Percentiles rank a stretch among this genome's conserved stretches.
Evolutionary conservation across 2,888 invertebrate species (phyloP).

Genomic region (Dascillus cervinus): DNA sequence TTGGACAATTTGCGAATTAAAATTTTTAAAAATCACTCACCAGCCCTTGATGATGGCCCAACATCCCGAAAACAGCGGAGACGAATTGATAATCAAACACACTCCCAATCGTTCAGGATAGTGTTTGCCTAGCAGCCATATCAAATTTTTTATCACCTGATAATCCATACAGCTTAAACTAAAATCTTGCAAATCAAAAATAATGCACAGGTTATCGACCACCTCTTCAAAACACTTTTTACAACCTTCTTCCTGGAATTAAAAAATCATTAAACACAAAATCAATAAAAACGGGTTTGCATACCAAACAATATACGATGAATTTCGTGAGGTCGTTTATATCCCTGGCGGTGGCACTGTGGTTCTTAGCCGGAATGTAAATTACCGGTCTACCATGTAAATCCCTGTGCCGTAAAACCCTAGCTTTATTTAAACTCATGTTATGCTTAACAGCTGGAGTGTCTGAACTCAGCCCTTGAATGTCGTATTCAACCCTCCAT

Average conservation of each 20-base stretch:
- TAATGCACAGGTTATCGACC: slow-evolving; percentile 69
- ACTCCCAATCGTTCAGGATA: slow-evolving; percentile 73
- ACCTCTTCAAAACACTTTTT: slow-evolving; percentile 73
- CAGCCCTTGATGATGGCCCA: slow-evolving; percentile 48
- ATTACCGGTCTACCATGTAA: slow-evolving; percentile 66
- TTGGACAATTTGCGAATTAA: background rate
- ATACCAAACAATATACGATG: slow-evolving; percentile 67
- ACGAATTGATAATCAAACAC: slow-evolving; percentile 68
- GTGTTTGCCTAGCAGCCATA: slow-evolving; percentile 68
- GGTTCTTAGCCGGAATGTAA: slow-evolving; percentile 72
- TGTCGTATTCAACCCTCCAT: slow-evolving; percentile 69
- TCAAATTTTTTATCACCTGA: slow-evolving; percentile 69
- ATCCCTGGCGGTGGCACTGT: slow-evolving; percentile 61
- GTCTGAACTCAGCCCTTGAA: slow-evolving; percentile 50
- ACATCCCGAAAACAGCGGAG: slow-evolving; percentile 66
- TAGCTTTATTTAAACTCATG: slow-evolving; percentile 53
- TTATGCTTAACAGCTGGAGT: slow-evolving; percentile 50
- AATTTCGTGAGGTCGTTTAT: slow-evolving; percentile 72
- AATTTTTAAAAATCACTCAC: background rate
- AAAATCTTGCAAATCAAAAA: slow-evolving; percentile 69
- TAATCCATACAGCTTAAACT: slow-evolving; percentile 74
- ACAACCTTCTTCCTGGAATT: slow-evolving; percentile 61
- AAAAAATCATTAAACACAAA: slow-evolving; percentile 1
- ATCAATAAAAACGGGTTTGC: slow-evolving; percentile 14
- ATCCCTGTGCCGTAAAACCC: slow-evolving; percentile 64